phyloP scores from a whole-genome alignment of 2,113 vertebrate species.

The Ellobius talpinus region DNA sequence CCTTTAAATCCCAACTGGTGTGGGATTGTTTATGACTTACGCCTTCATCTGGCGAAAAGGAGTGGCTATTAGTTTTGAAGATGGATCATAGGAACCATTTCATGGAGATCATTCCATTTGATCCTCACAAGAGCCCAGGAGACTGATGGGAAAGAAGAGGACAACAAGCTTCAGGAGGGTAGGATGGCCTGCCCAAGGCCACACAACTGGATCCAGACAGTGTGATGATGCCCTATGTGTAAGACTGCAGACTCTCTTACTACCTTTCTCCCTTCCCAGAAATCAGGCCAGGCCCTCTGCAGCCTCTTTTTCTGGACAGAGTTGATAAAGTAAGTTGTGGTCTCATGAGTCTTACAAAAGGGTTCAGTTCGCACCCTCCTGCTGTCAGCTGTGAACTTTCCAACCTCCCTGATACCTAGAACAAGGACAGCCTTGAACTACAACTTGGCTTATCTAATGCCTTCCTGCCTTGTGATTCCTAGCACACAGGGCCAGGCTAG shows the following conservation, averaged over 20 bases:
- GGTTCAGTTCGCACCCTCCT: background rate
- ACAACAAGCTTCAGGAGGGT: background rate
- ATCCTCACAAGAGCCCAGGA: background rate
- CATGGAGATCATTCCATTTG: background rate
- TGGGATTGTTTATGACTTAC: too few relatives aligned
- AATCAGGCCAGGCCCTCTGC: background rate
- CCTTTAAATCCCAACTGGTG: too few relatives aligned
- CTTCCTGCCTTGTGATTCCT: background rate
- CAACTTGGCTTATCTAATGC: background rate
- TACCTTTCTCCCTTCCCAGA: background rate
- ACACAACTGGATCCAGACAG: background rate
- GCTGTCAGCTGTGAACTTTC: background rate
- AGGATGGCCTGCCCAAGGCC: background rate
- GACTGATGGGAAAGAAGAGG: background rate
- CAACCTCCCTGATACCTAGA: background rate
- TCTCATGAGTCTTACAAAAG: background rate
- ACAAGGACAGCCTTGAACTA: background rate
- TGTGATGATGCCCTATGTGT: background rate
- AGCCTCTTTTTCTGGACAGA: background rate
- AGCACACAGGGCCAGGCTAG: background rate
- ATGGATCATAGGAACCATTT: background rate
- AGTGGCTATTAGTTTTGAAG: background rate
- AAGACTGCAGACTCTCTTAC: background rate
- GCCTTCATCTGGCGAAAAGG: too few relatives aligned
- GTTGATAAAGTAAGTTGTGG: background rate